Percentiles rank a stretch among this genome's conserved stretches.
Evolutionary conservation across 2,113 vertebrate genomes (phyloP).

Genomic region (Alexandromys fortis): DNA sequence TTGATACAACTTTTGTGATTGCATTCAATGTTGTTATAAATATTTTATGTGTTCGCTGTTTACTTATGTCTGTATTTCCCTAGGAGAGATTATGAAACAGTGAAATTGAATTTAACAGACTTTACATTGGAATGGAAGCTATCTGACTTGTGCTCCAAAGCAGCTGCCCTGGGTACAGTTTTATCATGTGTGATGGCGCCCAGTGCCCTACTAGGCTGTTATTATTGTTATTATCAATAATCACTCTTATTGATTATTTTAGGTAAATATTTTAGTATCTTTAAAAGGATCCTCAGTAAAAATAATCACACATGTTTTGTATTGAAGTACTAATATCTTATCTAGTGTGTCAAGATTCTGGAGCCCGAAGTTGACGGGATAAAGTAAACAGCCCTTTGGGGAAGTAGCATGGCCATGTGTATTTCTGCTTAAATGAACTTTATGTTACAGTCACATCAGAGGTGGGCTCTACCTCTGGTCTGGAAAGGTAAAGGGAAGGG

Average conservation of each 20-base stretch:
- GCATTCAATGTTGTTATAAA: neutral
- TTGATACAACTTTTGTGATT: neutral
- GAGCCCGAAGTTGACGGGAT: neutral
- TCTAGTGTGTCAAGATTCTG: neutral
- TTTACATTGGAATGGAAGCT: neutral
- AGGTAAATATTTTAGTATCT: conserved; percentile 2
- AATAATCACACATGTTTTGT: neutral
- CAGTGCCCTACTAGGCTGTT: neutral
- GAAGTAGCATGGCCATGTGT: neutral
- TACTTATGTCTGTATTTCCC: conserved; percentile 26
- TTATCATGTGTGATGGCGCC: neutral
- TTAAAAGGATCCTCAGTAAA: conserved; percentile 25
- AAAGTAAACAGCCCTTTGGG: neutral
- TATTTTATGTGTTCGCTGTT: neutral
- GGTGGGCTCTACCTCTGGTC: neutral
- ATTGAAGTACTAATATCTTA: neutral
- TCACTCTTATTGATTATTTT: neutral
- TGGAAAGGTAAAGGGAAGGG: neutral
- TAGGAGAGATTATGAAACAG: neutral
- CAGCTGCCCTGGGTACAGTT: neutral
- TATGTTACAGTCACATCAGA: neutral
- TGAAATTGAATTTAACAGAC: neutral
- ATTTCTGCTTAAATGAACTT: neutral
- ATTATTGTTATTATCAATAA: neutral
- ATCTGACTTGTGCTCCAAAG: neutral